Conservation (phyloP, 2,888 invertebrate species). For the Trachelus tabidus region DNA sequence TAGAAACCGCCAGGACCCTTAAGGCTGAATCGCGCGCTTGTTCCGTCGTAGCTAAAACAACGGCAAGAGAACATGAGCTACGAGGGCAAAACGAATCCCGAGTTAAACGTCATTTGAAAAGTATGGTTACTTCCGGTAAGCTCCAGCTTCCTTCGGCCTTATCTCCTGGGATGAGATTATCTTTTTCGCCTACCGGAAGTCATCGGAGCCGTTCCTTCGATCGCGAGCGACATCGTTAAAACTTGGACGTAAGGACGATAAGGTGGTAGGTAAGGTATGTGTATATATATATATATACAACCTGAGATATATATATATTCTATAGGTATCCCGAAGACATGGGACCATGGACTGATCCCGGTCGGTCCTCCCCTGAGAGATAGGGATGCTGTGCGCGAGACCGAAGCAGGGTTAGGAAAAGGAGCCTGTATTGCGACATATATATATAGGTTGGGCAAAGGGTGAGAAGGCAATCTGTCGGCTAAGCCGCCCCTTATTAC, state of each 20-base stretch:
- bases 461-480: constrained; percentile 53
- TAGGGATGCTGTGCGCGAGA: not conserved
- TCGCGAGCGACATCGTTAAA: not conserved
- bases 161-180: not conserved
- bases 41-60: not conserved
- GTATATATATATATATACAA: not conserved
- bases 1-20: not conserved
- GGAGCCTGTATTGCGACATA: constrained; percentile 35
- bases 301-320: no score
- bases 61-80: not conserved
- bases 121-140: no score
- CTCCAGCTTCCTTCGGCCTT: not conserved
- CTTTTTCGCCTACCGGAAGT: not conserved
- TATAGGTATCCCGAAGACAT: not conserved
- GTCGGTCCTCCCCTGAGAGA: not conserved
- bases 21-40: not conserved
- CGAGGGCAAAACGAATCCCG: not conserved
- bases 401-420: constrained; percentile 34
- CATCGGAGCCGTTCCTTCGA: not conserved
- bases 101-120: not conserved
- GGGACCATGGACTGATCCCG: not conserved
- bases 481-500: constrained; percentile 59
- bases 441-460: constrained; percentile 26
- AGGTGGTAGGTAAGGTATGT: not conserved
- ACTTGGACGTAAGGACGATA: not conserved